A percentile compares a stretch with the other conserved stretches of the same genome.
Evolutionary conservation across 1,140 invertebrate species (phyloP).

Genomic region (Maniola jurtina): DNA sequence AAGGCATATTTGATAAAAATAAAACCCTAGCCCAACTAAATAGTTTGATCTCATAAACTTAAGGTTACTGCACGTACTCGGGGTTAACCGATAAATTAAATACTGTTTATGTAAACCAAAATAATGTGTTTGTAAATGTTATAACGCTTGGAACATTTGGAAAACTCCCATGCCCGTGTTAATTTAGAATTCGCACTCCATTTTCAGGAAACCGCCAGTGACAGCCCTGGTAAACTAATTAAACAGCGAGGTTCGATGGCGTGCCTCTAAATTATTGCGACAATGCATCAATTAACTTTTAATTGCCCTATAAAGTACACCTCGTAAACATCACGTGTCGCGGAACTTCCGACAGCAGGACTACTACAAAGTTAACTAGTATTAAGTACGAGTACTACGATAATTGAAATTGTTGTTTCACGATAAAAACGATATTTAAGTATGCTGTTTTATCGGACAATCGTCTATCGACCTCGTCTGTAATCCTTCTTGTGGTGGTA

Average conservation of each 20-base stretch:
- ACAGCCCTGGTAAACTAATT: slow-evolving; percentile 51
- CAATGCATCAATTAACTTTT: slow-evolving; percentile 59
- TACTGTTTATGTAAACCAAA: no score
- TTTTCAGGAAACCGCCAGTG: background rate
- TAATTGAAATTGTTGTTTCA: no score
- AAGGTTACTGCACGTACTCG: no score
- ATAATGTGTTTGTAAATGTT: background rate
- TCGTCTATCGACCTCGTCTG: no score
- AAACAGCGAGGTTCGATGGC: slow-evolving; percentile 49
- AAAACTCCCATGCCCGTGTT: background rate
- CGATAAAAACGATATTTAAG: no score
- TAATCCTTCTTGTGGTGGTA: no score
- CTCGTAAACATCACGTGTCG: slow-evolving; percentile 23
- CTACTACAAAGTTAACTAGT: slow-evolving; percentile 5
- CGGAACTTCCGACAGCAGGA: slow-evolving; percentile 12
- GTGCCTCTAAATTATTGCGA: slow-evolving; percentile 57
- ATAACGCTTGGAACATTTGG: background rate
- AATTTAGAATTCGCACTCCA: background rate
- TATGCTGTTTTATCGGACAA: no score
- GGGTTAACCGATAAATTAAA: no score
- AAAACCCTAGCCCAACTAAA: no score
- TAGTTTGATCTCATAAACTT: no score
- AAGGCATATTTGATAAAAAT: no score
- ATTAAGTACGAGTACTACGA: background rate
- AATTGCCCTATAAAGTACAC: slow-evolving; percentile 39